These are phyloP conservation scores for Sorex maritimensis DNA, from an alignment of 2,797 vertebrate genomes.

Conservation along the genomic window DNA sequence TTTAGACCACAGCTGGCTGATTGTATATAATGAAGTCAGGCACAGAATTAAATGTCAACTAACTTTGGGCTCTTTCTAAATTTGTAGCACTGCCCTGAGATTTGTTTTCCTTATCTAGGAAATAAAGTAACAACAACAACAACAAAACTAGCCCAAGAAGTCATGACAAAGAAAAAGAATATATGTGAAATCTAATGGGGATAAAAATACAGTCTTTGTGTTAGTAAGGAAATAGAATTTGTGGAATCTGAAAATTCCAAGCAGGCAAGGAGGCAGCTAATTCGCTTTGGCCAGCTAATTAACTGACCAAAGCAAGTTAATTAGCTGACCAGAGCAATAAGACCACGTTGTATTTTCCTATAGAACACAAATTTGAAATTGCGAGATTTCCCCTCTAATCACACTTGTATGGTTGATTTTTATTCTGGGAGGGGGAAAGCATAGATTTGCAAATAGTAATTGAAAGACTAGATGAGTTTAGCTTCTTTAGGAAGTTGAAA, in stretches of 20 bases:
- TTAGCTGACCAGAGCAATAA: neutral
- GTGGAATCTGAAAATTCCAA: neutral
- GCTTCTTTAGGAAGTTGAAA: constrained; percentile 25
- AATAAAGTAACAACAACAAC: neutral
- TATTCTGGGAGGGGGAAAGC: neutral
- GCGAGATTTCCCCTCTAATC: neutral
- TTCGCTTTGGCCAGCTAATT: neutral
- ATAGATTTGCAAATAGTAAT: constrained; percentile 34
- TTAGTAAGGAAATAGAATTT: neutral
- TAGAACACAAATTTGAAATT: neutral
- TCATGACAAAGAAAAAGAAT: neutral
- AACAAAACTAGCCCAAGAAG: neutral
- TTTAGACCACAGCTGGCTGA: neutral
- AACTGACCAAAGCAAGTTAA: neutral
- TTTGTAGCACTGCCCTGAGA: neutral
- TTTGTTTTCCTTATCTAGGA: neutral
- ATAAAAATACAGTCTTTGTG: neutral
- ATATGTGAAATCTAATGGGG: neutral
- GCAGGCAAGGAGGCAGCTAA: neutral
- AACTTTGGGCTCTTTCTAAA: neutral
- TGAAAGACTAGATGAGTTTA: neutral
- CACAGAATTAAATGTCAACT: neutral
- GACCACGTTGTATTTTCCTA: neutral
- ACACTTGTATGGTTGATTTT: neutral
- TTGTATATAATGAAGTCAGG: neutral